These are phyloP conservation scores for Cynaeus angustus DNA, from an alignment of 2,888 invertebrate genomes.

Conservation along the genomic window DNA sequence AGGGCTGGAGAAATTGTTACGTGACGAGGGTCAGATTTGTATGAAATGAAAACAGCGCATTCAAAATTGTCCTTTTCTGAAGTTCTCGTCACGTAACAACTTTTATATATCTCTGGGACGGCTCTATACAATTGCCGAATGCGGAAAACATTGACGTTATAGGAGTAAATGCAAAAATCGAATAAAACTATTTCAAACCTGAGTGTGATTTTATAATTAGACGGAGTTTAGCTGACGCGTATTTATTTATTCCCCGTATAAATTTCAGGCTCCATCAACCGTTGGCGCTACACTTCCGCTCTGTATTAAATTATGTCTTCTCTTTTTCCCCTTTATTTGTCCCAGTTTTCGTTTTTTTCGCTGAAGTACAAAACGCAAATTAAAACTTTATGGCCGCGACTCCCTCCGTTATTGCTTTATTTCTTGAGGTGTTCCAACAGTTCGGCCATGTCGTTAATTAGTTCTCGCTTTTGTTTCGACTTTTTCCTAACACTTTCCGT, in stretches of 20 bases:
- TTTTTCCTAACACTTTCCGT: conserved; percentile 25
- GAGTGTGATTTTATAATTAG: not conserved
- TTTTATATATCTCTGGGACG: conserved; percentile 24
- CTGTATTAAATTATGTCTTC: conserved; percentile 43
- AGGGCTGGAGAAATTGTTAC: conserved; percentile 31
- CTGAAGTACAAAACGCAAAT: conserved; percentile 24
- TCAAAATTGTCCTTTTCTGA: conserved; percentile 36
- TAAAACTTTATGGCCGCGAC: conserved; percentile 38
- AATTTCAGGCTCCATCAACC: conserved; percentile 39
- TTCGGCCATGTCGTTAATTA: conserved; percentile 33
- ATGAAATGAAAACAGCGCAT: conserved; percentile 40
- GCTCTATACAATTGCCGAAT: conserved; percentile 22
- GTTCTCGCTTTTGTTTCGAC: conserved; percentile 18
- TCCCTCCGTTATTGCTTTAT: conserved; percentile 31
- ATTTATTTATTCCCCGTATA: conserved; percentile 36
- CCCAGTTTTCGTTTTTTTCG: conserved; percentile 28
- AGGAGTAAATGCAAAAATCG: not conserved
- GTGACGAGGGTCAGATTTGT: conserved; percentile 45
- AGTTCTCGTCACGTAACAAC: conserved; percentile 42
- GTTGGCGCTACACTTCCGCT: conserved; percentile 35
- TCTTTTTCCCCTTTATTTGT: conserved; percentile 42
- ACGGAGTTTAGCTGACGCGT: not conserved
- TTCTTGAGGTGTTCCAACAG: conserved; percentile 38
- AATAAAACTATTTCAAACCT: too few relatives aligned
- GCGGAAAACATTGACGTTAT: conserved; percentile 10